Base-by-base conservation (phyloP, 2,888 invertebrate genomes). In the Eupelmus urozonus region DNA sequence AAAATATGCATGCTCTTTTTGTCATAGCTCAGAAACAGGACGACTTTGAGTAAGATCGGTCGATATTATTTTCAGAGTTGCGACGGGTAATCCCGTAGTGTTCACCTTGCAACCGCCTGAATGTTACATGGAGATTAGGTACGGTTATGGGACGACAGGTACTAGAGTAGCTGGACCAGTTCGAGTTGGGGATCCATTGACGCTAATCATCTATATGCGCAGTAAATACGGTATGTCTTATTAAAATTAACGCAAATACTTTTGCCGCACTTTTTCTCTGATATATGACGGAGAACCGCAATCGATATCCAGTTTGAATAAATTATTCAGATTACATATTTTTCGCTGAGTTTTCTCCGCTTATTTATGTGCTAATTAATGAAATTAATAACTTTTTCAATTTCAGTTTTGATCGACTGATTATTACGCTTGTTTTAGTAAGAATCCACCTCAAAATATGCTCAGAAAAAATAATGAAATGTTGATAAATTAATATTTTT, bases 71-170 rank as follows among this genome's bases (percentile, higher is more conserved):
- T 89, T 59, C 90, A 97, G 97, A 90, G 97, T 97, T 82, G 97
- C 97, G 78, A 97, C 97, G 45, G 97, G 97, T 63, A 97, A 97
- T 90, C 97, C 97, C 18, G 96, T 97, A 20, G 96, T 97, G 51
- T 97, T 97, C 87, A 97, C 97, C 0, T 91, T 97, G 69, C 96
- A 96, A 82, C 97, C 97, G 0, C 97, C 97, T 0, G 97, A 97
- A 89, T 97, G 97, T 88, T 97, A 97, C 91, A 97, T 97, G 97
- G 97, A 97, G 91, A 97, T 97, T 85, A 92, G 97, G 82, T 94
- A 96, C 83, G 97, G 97, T 25, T 97, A 97, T 89, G 96, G 97
- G 16, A 96, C 96, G 7, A 93, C 93, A 42, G 97, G 97, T 63
- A 95, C 95, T 55, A 91, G 97, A 70, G 96, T 97, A 0, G 93